These are phyloP conservation scores for Menura novaehollandiae DNA, from an alignment of 2,113 vertebrate genomes.

Conservation along the genomic window DNA sequence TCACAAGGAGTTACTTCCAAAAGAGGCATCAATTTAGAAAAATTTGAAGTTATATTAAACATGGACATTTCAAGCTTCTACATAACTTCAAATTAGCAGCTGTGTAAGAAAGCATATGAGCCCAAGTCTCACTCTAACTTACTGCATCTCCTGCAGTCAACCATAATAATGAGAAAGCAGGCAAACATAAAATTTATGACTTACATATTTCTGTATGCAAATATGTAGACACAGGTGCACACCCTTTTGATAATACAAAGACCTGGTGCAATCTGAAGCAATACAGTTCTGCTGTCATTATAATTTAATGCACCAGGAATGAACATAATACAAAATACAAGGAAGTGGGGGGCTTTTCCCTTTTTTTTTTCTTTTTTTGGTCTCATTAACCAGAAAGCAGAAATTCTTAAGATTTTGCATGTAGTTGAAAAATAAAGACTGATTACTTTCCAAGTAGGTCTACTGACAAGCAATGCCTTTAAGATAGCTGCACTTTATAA, in stretches of 20 bases:
- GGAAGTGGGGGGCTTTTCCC: fast-evolving
- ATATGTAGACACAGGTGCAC: fast-evolving
- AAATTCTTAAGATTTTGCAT: background rate
- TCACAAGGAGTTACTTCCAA: background rate
- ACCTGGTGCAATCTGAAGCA: background rate
- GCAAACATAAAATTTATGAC: background rate
- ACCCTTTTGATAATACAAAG: background rate
- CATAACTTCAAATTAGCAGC: background rate
- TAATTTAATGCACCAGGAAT: background rate
- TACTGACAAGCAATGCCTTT: background rate
- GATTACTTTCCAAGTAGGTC: background rate
- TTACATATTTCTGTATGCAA: background rate
- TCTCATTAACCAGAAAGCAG: background rate
- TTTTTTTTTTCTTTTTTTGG: background rate
- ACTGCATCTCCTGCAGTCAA: background rate
- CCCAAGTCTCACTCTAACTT: background rate
- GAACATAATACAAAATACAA: background rate
- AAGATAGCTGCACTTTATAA: background rate
- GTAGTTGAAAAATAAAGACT: background rate
- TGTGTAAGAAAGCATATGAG: background rate
- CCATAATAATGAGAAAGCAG: background rate
- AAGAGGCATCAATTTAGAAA: background rate
- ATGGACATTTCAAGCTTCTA: background rate
- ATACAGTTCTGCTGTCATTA: background rate
- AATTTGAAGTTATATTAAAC: background rate